Base-by-base conservation (phyloP, 2,113 vertebrate genomes). In the Rhinoptilus africanus region DNA sequence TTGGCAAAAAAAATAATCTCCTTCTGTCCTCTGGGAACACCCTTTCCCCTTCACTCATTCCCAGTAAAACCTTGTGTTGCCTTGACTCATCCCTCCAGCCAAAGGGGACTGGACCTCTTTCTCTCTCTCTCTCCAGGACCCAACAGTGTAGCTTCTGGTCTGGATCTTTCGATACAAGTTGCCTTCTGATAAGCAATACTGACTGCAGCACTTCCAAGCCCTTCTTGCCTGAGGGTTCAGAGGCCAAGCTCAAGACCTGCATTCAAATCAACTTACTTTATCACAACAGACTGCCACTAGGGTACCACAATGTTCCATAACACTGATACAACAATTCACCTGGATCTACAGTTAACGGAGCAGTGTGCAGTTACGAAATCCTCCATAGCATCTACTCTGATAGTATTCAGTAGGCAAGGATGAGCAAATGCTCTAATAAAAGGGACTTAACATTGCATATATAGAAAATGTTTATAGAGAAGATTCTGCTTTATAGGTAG, bases 181-280 rank as follows among this genome's bases (percentile, higher is more conserved):
- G 97, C 97, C 94, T 97, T 97, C 97, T 97, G 97, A 97, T 97
- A 96, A 97, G 97, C 96, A 97, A 97, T 97, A 97, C 95, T 95
- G 97, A 97, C 97, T 96, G 96, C 97, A 96, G 96, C 97, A 97
- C 96, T 97, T 97, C 94, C 96, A 97, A 96, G 96, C 93, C 96
- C 97, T 97, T 96, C 96, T 97, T 97, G 90, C 96, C 96, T 94
- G 96, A 96, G 96, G 96, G 93, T 97, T 96, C 96, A 97, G 96
- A 97, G 96, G 95, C 96, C 96, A 96, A 97, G 96, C 96, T 95
- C 95, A 96, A 97, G 96, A 97, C 93, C 96, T 97, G 96, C 96
- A 95, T 96, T 95, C 96, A 96, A 85, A 96, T 91, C 96, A 96
- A 96, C 78, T 95, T 96, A 21, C 92, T 96, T 96, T 96, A 23